Evolutionary conservation across 2,797 vertebrate genomes (phyloP).

Genomic region (Pseudochaenichthys georgianus): DNA sequence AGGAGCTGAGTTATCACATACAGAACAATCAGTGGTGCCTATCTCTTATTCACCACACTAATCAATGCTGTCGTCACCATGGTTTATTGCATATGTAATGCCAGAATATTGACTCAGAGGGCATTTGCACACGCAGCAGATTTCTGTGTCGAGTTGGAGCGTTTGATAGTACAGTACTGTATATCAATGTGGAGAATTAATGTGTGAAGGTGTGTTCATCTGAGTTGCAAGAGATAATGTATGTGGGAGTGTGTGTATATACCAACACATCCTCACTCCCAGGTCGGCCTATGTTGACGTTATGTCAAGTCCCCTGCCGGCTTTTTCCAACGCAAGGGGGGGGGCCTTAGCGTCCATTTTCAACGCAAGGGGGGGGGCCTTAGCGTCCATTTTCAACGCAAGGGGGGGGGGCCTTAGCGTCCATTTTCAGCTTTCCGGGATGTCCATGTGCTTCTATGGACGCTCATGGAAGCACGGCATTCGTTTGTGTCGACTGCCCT

Average conservation of each 20-base stretch:
- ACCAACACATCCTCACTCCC: too few relatives aligned
- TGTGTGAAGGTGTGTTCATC: slow-evolving; percentile 16
- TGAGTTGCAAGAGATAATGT: slow-evolving; percentile 3
- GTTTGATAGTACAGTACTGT: slow-evolving; percentile 18
- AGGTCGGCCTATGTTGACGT: too few relatives aligned
- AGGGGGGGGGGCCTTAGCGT: too few relatives aligned
- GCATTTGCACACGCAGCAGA: slow-evolving; percentile 56
- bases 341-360: too few relatives aligned
- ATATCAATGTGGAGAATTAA: slow-evolving; percentile 18
- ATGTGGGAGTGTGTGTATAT: slow-evolving; percentile 14
- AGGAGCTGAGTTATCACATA: slow-evolving; percentile 76
- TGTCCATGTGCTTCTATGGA: too few relatives aligned
- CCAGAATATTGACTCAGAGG: slow-evolving; percentile 65
- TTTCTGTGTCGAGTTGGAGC: slow-evolving; percentile 32
- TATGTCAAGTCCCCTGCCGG: too few relatives aligned
- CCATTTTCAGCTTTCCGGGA: too few relatives aligned
- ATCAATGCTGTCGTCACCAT: slow-evolving; percentile 77
- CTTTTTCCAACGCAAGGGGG: too few relatives aligned
- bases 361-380: too few relatives aligned
- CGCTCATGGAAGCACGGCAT: too few relatives aligned
- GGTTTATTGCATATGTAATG: slow-evolving; percentile 74
- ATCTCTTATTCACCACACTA: slow-evolving; percentile 71
- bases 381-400: too few relatives aligned
- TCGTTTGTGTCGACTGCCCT: too few relatives aligned
- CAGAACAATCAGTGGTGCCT: slow-evolving; percentile 69